A percentile compares a stretch with the other conserved stretches of the same genome.
Conservation (phyloP, 2,797 vertebrate species). For the Acomys russatus region DNA sequence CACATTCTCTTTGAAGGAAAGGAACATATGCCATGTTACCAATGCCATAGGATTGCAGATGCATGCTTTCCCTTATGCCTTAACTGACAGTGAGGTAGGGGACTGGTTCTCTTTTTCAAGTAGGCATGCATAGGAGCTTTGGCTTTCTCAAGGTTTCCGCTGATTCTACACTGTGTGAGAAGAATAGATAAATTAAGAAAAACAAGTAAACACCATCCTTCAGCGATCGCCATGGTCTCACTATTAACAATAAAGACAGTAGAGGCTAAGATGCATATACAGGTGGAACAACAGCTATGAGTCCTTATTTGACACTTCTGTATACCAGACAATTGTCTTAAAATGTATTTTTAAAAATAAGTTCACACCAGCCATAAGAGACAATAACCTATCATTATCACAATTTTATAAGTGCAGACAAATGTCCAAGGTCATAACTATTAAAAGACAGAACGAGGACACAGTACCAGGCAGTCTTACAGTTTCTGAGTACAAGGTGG, state of each 20-base stretch:
- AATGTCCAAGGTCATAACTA: background rate
- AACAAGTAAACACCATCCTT: slow-evolving; percentile 49
- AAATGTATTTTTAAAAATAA: slow-evolving; percentile 47
- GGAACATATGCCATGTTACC: background rate
- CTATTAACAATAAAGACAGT: background rate
- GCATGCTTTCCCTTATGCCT: background rate
- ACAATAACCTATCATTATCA: background rate
- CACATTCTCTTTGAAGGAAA: background rate
- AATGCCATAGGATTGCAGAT: background rate
- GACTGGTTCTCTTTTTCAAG: background rate
- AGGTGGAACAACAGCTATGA: background rate
- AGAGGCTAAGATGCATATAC: background rate
- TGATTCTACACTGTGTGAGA: background rate
- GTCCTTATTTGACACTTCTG: slow-evolving; percentile 22
- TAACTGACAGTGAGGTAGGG: background rate
- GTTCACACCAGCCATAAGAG: background rate
- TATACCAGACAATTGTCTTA: background rate
- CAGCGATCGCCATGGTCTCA: slow-evolving; percentile 52
- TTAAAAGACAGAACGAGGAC: background rate
- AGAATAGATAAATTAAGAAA: slow-evolving; percentile 15
- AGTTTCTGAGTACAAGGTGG: slow-evolving; percentile 14
- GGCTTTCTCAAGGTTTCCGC: background rate
- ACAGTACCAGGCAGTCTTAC: background rate
- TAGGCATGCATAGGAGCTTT: background rate
- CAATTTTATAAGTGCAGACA: slow-evolving; percentile 5